phyloP scores from a whole-genome alignment of 1,140 invertebrate species.

The Teleopsis dalmanni region DNA sequence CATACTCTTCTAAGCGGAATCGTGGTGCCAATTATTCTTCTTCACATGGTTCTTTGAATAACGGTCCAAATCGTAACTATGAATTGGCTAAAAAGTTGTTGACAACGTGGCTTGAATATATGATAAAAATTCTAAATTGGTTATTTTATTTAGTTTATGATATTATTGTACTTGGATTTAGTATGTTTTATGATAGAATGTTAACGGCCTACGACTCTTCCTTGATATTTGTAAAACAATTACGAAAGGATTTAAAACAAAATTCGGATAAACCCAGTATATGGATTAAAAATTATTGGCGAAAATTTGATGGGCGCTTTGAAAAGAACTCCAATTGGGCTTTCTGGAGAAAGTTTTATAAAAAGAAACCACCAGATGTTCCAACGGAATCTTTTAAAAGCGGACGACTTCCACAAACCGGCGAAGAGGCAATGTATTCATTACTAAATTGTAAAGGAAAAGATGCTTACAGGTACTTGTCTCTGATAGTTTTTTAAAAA shows the following conservation, averaged over 20 bases:
- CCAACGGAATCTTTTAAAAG: conserved; percentile 28
- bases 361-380: conserved; percentile 28
- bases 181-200: conserved; percentile 58
- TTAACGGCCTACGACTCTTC: conserved; percentile 24
- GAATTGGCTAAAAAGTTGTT: conserved; percentile 36
- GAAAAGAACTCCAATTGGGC: conserved; percentile 39
- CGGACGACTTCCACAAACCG: conserved; percentile 68
- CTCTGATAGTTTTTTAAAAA: neutral
- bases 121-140: conserved; percentile 63
- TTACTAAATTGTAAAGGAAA: conserved; percentile 87
- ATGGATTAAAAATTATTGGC: conserved; percentile 37
- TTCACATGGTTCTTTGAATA: neutral
- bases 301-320: conserved; percentile 35
- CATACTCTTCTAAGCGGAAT: conserved; percentile 29
- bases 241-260: conserved; percentile 36
- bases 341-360: conserved; percentile 37
- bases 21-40: conserved; percentile 13
- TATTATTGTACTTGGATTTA: conserved; percentile 65
- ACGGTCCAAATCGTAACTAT: conserved; percentile 27
- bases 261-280: conserved; percentile 40
- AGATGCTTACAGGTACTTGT: conserved; percentile 75
- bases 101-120: conserved; percentile 56
- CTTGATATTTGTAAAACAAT: conserved; percentile 23
- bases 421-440: conserved; percentile 90
- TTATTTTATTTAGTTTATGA: conserved; percentile 69